Base-by-base conservation (phyloP, 2,888 invertebrate genomes). In the Sicus ferrugineus region DNA sequence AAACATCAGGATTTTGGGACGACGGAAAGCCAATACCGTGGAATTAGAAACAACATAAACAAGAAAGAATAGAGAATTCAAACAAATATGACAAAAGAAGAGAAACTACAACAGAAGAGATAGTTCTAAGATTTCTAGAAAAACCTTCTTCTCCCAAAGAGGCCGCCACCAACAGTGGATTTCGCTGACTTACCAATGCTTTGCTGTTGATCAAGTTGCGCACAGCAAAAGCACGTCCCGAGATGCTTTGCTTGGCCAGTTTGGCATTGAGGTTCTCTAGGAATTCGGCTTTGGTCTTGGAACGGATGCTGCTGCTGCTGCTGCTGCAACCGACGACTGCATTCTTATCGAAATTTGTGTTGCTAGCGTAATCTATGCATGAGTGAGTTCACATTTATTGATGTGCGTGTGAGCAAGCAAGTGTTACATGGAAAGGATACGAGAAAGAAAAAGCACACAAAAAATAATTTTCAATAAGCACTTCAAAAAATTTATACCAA, bases 261-360 rank as follows among this genome's bases (percentile, higher is more conserved):
- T 93, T 94, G 16, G 93, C 93, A 77, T 94, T 94, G 73, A 94
- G 85, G 79, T 93, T 93, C 86, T 93, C 93, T 65, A 94, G 86
- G 84, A 94, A 94, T 81, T 89, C 88, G 86, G 86, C 90, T 79
- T 86, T 87, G 70, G 85, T 82, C 74, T 86, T 85, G 68, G 84
- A 78, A 74, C 84, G 80, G 73, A 82, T 80, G 84, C 84, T 81
- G 84, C 86, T 76, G n/a, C n/a, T n/a, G n/a, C n/a, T 80, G 84
- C 84, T 81, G 84, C 42, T 79, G 85, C 75, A 46, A 21, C 67
- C 46, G 67, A 38, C 34, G 48, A 23, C 59, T 30, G 30, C 34
- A 59, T 46, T 58, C 82, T 80, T 80, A 75, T 84, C 84, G 76
- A 83, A 79, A 80, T 85, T 78, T 85, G 85, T 80, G 85, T 87